These are phyloP conservation scores for Phrynocephalus vlangalii DNA, from an alignment of 2,797 vertebrate species.

Conservation along the genomic window DNA sequence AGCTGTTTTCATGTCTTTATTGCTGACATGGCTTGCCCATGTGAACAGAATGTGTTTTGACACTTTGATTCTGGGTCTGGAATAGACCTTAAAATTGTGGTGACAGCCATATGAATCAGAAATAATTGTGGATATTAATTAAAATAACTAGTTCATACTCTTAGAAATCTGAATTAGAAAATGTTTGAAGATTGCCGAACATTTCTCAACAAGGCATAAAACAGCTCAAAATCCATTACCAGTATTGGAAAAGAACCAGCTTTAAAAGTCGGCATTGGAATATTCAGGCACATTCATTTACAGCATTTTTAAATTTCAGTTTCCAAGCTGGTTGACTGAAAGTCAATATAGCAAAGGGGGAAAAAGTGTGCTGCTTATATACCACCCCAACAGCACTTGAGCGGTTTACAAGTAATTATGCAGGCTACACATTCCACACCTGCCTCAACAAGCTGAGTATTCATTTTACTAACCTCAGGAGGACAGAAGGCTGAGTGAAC, in stretches of 20 bases:
- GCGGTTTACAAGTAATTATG: no score
- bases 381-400: no score
- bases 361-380: no score
- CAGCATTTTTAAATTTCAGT: background rate
- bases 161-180: background rate
- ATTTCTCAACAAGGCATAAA: conserved; percentile 42
- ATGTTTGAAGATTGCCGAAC: conserved; percentile 9
- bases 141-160: conserved; percentile 34
- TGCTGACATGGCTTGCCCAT: conserved; percentile 19
- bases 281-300: background rate
- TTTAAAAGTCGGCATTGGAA: background rate
- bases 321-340: background rate
- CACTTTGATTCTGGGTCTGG: background rate
- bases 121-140: conserved; percentile 29
- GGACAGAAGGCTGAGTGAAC: no score
- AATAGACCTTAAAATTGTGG: conserved; percentile 27
- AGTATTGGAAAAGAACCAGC: background rate
- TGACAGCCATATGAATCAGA: conserved; percentile 30
- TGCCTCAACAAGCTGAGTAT: no score
- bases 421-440: no score
- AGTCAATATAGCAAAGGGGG: no score
- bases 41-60: background rate
- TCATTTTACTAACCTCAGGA: no score
- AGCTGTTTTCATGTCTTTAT: conserved; percentile 12
- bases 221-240: conserved; percentile 28